A percentile compares a stretch with the other conserved stretches of the same genome.
These are phyloP conservation scores for Zeus faber DNA, from an alignment of 2,113 vertebrate species.

Conservation along the genomic window DNA sequence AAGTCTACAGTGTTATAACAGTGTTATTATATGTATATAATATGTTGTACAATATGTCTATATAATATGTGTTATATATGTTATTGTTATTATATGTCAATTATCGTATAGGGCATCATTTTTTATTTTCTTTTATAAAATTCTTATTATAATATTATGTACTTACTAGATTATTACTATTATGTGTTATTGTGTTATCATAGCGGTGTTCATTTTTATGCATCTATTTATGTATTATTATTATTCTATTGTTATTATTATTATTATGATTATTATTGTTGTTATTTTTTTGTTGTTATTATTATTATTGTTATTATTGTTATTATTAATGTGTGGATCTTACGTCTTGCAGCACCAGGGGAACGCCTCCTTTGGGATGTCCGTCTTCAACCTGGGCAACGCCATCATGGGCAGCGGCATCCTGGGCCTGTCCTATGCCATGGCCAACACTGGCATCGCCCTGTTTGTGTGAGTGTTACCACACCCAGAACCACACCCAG, in stretches of 20 bases:
- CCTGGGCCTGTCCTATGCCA: constrained; percentile 94
- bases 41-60: too few species aligned
- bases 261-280: background rate
- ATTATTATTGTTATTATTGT: background rate
- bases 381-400: constrained; percentile 98
- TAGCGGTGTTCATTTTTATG: too few species aligned
- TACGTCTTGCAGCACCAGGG: constrained; percentile 81
- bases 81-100: too few species aligned
- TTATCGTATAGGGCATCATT: too few species aligned
- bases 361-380: constrained; percentile 97
- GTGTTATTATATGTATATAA: too few species aligned
- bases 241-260: background rate
- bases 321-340: background rate
- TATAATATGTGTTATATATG: too few species aligned
- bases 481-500: too few species aligned
- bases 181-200: background rate
- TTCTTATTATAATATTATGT: too few species aligned
- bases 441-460: constrained; percentile 98
- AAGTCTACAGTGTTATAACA: too few species aligned
- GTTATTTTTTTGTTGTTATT: background rate
- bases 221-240: too few species aligned
- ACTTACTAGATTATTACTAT: too few species aligned
- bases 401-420: constrained; percentile 99
- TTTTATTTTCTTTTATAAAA: too few species aligned
- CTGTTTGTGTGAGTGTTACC: constrained; percentile 94